Percentiles rank a stretch among this genome's conserved stretches.
These are phyloP conservation scores for Alligator sinensis DNA, from an alignment of 2,113 vertebrate species.

Conservation along the genomic window DNA sequence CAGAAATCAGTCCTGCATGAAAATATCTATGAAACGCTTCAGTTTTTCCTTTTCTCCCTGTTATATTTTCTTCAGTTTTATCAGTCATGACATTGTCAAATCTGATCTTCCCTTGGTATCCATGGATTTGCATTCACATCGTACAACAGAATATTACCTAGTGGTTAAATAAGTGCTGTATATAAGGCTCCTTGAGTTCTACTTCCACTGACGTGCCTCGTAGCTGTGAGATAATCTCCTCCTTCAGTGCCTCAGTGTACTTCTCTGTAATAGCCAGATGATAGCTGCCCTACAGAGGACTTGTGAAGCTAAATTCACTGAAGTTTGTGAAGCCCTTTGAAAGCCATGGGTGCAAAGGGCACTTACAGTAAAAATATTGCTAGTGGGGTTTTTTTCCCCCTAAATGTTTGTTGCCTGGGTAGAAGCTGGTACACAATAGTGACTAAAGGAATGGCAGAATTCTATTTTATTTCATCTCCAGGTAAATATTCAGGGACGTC, in stretches of 20 bases:
- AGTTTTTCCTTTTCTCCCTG: constrained; percentile 9
- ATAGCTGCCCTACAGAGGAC: accelerated
- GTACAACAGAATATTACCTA: not conserved
- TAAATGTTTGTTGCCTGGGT: not conserved
- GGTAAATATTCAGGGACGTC: not conserved
- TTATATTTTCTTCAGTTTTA: constrained; percentile 30
- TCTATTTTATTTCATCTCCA: not conserved
- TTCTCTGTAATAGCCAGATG: not conserved
- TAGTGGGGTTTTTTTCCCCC: accelerated
- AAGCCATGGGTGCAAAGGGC: not conserved
- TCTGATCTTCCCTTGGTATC: not conserved
- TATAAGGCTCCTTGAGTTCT: not conserved
- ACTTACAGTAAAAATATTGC: accelerated
- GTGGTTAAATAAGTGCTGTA: not conserved
- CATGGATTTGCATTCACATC: not conserved
- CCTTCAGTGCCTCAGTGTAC: accelerated
- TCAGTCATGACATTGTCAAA: not conserved
- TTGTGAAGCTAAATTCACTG: not conserved
- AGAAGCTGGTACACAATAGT: not conserved
- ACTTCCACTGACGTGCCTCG: not conserved
- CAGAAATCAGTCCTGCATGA: constrained; percentile 27
- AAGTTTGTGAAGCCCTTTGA: not conserved
- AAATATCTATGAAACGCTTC: not conserved
- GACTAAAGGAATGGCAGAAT: not conserved
- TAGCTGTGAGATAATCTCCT: accelerated